phyloP scores from a whole-genome alignment of 2,797 vertebrate genomes.

The Dromococcyx pavoninus region DNA sequence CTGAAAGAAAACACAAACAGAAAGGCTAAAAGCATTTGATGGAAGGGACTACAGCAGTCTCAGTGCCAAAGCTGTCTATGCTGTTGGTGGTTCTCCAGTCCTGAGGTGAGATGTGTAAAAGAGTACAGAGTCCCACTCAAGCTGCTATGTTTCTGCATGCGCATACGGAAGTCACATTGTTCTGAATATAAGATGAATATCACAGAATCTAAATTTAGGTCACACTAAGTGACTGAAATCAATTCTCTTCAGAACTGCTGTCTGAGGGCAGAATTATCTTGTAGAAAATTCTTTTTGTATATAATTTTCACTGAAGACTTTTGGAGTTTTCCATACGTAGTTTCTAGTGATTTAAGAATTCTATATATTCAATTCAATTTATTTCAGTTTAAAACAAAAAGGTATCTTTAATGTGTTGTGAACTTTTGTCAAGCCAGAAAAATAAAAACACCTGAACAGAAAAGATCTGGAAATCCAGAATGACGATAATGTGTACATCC shows the following conservation, averaged over 20 bases:
- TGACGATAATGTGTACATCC: neutral
- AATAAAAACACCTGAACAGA: neutral
- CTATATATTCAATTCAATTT: neutral
- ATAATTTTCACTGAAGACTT: neutral
- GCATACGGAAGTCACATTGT: neutral
- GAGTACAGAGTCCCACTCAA: neutral
- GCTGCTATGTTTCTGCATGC: neutral
- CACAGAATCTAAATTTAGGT: neutral
- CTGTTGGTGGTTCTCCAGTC: neutral
- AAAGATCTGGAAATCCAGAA: neutral
- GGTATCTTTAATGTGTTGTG: neutral
- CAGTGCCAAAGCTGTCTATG: neutral
- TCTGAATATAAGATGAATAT: neutral
- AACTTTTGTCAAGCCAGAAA: neutral
- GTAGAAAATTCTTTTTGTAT: neutral
- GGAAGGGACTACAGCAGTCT: neutral
- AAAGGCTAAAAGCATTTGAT: neutral
- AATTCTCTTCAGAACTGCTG: neutral
- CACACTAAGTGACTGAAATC: neutral
- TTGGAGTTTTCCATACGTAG: neutral
- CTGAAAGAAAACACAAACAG: neutral
- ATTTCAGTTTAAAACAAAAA: neutral
- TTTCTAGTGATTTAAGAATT: slow-evolving; percentile 47
- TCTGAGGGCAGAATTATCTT: neutral
- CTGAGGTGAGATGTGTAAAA: neutral